These are phyloP conservation scores for Bufo gargarizans DNA, from an alignment of 2,113 vertebrate species.

Conservation along the genomic window DNA sequence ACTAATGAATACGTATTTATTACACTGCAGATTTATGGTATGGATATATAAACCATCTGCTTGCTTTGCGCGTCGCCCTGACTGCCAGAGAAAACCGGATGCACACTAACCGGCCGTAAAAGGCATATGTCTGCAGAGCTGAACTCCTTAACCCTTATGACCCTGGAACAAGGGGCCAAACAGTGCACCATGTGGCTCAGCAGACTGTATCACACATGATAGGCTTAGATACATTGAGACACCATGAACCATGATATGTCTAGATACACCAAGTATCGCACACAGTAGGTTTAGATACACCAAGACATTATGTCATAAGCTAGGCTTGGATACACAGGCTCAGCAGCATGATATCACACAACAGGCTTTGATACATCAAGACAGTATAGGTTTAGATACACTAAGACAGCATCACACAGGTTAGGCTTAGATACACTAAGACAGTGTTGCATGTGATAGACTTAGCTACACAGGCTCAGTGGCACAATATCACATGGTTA, in stretches of 20 bases:
- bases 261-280: not conserved
- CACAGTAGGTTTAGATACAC: not conserved
- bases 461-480: not conserved
- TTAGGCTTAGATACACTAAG: not conserved
- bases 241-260: not conserved
- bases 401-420: not conserved
- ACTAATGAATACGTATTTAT: not conserved
- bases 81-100: not conserved
- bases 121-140: not conserved
- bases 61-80: not conserved
- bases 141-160: not conserved
- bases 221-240: not conserved
- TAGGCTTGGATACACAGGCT: not conserved
- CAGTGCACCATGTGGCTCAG: not conserved
- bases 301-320: not conserved
- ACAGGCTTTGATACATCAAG: no score
- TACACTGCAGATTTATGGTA: constrained; percentile 2
- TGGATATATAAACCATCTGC: constrained; percentile 4
- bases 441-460: not conserved
- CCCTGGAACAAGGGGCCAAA: not conserved
- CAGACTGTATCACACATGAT: not conserved
- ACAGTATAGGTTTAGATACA: no score
- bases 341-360: no score
- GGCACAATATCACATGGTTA: no score
- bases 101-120: not conserved